These are phyloP conservation scores for Taeniopygia guttata DNA, from an alignment of 2,797 vertebrate species.

Conservation along the genomic window DNA sequence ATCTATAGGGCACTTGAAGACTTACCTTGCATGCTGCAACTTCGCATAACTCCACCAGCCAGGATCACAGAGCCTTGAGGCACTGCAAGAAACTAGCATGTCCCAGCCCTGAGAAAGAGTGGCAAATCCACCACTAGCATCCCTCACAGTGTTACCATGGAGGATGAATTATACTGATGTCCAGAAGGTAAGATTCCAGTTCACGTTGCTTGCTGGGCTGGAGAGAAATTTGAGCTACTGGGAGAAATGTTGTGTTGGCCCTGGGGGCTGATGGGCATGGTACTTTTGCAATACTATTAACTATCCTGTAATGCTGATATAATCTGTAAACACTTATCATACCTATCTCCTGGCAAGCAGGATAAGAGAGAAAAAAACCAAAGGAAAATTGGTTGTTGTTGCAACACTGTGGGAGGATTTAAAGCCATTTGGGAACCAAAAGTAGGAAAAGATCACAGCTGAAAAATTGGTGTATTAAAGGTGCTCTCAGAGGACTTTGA, in stretches of 20 bases:
- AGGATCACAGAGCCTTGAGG: background rate
- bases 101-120: background rate
- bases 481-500: background rate
- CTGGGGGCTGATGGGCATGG: background rate
- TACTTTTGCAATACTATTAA: background rate
- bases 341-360: conserved; percentile 14
- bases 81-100: background rate
- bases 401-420: background rate
- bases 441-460: conserved; percentile 1
- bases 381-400: background rate
- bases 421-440: conserved; percentile 31
- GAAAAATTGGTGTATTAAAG: background rate
- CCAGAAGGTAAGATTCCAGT: background rate
- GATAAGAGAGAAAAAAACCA: background rate
- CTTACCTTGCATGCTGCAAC: background rate
- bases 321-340: conserved; percentile 24
- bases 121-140: background rate
- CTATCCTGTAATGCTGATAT: background rate
- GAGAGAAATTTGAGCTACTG: conserved; percentile 4
- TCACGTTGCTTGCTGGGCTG: background rate
- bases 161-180: background rate
- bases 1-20: background rate
- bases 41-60: background rate
- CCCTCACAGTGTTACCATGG: background rate
- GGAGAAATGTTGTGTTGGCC: background rate